A percentile compares a stretch with the other conserved stretches of the same genome.
Evolutionary conservation across 2,113 vertebrate species (phyloP).

Genomic region (Proteles cristata): DNA sequence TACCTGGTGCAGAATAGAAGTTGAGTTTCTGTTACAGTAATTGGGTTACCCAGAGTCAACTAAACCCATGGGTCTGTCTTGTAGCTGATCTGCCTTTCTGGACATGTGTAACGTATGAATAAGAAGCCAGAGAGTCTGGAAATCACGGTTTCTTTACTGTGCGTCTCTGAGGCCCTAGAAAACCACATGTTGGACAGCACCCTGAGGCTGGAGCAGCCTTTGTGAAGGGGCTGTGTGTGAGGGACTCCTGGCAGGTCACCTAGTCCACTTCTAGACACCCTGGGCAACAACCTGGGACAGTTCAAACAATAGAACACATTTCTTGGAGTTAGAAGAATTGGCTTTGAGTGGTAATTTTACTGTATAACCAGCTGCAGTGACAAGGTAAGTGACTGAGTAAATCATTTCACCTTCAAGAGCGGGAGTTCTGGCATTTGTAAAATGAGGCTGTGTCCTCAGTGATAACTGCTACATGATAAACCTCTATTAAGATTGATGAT

Average conservation of each 20-base stretch:
- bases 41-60: not conserved
- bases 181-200: not conserved
- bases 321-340: not conserved
- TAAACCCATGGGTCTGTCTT: not conserved
- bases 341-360: not conserved
- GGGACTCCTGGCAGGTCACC: not conserved
- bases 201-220: not conserved
- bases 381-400: not conserved
- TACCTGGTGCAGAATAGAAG: not conserved
- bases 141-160: not conserved
- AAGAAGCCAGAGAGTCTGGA: not conserved
- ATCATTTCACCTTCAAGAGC: not conserved
- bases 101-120: not conserved
- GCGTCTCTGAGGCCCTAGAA: not conserved
- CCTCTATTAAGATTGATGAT: conserved; percentile 27
- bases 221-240: not conserved
- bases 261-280: not conserved
- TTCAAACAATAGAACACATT: not conserved
- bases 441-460: not conserved
- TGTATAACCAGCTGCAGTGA: not conserved
- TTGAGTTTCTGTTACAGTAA: not conserved
- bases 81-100: not conserved
- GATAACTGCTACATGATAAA: not conserved
- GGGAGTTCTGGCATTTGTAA: not conserved
- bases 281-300: not conserved